A percentile compares a stretch with the other conserved stretches of the same genome.
phyloP scores from a whole-genome alignment of 2,888 invertebrate genomes.

The Tholera decimalis region DNA sequence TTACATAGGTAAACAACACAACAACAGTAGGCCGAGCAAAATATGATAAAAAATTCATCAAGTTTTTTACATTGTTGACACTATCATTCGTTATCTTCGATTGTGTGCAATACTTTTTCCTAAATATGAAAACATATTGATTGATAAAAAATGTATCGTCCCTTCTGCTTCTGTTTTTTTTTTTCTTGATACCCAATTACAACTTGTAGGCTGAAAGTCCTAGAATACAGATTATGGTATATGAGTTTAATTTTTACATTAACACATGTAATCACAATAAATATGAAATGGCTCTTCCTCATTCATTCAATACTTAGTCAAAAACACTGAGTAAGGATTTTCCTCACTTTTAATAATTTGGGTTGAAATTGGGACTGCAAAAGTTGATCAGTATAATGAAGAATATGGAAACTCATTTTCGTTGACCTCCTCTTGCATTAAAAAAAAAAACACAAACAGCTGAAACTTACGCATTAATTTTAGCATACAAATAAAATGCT shows the following conservation, averaged over 20 bases:
- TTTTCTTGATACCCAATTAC: background rate
- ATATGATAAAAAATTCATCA: conserved; percentile 4
- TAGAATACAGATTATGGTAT: background rate
- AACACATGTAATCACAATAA: background rate
- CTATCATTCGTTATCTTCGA: conserved; percentile 22
- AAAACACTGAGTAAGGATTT: conserved; percentile 15
- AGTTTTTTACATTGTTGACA: conserved; percentile 36
- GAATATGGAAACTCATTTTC: conserved; percentile 40
- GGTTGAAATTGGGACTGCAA: conserved; percentile 21
- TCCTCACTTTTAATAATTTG: conserved; percentile 25
- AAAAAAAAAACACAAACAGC: conserved; percentile 49
- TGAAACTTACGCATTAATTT: conserved; percentile 43
- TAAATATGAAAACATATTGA: conserved; percentile 37
- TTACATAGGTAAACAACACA: conserved; percentile 1
- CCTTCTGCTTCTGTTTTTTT: conserved; percentile 17
- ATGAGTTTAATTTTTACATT: background rate
- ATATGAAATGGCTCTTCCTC: background rate
- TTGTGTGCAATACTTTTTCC: conserved; percentile 7
- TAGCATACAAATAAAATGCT: conserved; percentile 48
- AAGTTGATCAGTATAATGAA: conserved; percentile 16
- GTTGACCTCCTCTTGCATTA: conserved; percentile 19
- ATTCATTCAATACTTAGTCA: conserved; percentile 14
- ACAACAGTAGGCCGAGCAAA: background rate
- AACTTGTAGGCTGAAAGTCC: background rate
- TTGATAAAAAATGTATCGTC: conserved; percentile 39